Evolutionary conservation across 2,888 invertebrate genomes (phyloP).

Genomic region (Mylabris sibirica): DNA sequence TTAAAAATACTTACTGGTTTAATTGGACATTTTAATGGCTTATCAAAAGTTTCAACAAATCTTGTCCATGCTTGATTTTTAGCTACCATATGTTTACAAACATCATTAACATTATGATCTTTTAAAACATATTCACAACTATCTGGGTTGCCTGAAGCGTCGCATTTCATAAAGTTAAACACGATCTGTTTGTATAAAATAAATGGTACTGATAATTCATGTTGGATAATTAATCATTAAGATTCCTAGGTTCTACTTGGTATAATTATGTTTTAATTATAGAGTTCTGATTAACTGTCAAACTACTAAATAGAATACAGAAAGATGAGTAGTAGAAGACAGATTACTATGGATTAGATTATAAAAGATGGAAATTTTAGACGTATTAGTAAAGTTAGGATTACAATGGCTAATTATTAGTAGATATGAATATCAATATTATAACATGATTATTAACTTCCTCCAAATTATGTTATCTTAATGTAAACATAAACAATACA

Average conservation of each 20-base stretch:
- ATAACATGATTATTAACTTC: background rate
- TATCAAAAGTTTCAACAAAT: constrained; percentile 45
- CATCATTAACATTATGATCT: constrained; percentile 45
- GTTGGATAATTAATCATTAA: constrained; percentile 49
- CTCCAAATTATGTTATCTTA: background rate
- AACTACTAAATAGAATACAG: constrained; percentile 18
- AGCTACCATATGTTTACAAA: constrained; percentile 44
- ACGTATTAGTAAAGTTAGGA: background rate
- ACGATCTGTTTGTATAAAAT: constrained; percentile 43
- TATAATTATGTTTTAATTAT: constrained; percentile 54
- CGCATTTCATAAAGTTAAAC: constrained; percentile 50
- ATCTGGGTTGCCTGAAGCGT: constrained; percentile 48
- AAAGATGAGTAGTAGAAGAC: constrained; percentile 7
- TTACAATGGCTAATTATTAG: background rate
- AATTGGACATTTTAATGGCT: constrained; percentile 48
- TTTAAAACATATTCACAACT: constrained; percentile 51
- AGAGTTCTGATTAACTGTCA: constrained; percentile 49
- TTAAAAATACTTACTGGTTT: constrained; percentile 44
- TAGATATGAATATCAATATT: background rate
- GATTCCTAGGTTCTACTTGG: constrained; percentile 41
- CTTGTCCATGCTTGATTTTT: constrained; percentile 48
- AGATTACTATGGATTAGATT: background rate
- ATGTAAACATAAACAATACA: background rate
- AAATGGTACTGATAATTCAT: constrained; percentile 44
- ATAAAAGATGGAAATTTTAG: background rate